phyloP scores from a whole-genome alignment of 1,140 invertebrate genomes.

The Hyles euphorbiae region DNA sequence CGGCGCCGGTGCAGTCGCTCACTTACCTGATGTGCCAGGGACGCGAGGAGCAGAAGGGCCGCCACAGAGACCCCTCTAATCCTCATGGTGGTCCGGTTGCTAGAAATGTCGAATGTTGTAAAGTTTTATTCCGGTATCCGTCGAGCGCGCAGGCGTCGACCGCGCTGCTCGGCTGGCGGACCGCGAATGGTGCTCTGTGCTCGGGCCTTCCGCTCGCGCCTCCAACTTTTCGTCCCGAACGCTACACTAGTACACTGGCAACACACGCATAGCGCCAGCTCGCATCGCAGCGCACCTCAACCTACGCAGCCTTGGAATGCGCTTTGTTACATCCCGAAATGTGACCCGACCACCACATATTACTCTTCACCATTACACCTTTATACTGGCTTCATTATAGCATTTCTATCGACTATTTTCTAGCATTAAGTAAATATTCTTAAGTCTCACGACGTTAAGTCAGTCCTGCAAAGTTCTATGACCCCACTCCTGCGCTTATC shows the following conservation, averaged over 20 bases:
- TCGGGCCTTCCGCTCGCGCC: slow-evolving; percentile 3
- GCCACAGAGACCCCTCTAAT: slow-evolving; percentile 29
- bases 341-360: too few species aligned
- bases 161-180: slow-evolving; percentile 53
- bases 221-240: slow-evolving; percentile 40
- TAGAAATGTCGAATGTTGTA: slow-evolving; percentile 35
- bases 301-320: slow-evolving; percentile 39
- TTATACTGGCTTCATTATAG: too few species aligned
- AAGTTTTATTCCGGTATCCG: slow-evolving; percentile 42
- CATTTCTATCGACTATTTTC: too few species aligned
- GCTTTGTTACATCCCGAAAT: slow-evolving; percentile 22
- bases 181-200: slow-evolving; percentile 49
- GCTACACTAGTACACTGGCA: slow-evolving; percentile 12
- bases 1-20: slow-evolving; percentile 8
- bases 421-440: too few species aligned
- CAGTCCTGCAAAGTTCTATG: slow-evolving; percentile 61
- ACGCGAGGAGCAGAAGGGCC: slow-evolving; percentile 42
- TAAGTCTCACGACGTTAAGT: slow-evolving; percentile 6
- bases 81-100: slow-evolving; percentile 45
- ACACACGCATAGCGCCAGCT: neutral
- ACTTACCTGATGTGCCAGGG: slow-evolving; percentile 47
- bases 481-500: slow-evolving; percentile 66
- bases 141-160: slow-evolving; percentile 50
- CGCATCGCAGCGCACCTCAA: slow-evolving; percentile 5
- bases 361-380: too few species aligned